A percentile compares a stretch with the other conserved stretches of the same genome.
These are phyloP conservation scores for Anastatus disparis DNA, from an alignment of 1,140 invertebrate genomes.

Conservation along the genomic window DNA sequence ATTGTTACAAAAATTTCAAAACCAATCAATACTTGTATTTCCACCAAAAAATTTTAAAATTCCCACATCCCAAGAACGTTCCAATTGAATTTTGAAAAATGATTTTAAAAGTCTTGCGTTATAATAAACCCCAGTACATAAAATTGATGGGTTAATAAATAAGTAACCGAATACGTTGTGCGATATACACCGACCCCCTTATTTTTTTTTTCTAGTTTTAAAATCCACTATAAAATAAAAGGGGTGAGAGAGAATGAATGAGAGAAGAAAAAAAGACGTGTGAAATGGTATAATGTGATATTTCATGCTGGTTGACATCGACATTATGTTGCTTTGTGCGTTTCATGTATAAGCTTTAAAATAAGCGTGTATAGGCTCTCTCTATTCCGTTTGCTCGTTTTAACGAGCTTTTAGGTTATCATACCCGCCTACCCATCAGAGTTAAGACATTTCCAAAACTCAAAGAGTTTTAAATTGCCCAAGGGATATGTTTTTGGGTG, in stretches of 20 bases:
- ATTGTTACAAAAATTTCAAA: no score
- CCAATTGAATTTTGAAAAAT: slow-evolving; percentile 33
- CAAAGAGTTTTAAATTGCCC: not conserved
- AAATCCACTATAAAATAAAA: slow-evolving; percentile 58
- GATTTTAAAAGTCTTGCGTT: not conserved
- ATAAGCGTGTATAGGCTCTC: no score
- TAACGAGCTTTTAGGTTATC: slow-evolving; percentile 18
- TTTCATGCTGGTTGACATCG: slow-evolving; percentile 33
- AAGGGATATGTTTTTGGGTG: no score
- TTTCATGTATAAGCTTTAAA: slow-evolving; percentile 36
- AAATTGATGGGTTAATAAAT: slow-evolving; percentile 64
- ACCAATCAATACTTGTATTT: no score
- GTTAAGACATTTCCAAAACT: not conserved
- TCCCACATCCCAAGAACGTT: not conserved
- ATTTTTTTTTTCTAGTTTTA: slow-evolving; percentile 56
- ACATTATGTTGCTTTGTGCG: slow-evolving; percentile 46
- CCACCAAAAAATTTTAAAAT: no score
- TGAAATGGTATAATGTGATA: slow-evolving; percentile 51
- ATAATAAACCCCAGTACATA: no score
- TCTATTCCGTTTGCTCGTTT: slow-evolving; percentile 14
- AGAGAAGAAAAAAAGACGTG: slow-evolving; percentile 44
- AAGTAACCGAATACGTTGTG: slow-evolving; percentile 57
- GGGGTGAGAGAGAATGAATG: slow-evolving; percentile 42
- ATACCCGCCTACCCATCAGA: not conserved
- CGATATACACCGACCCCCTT: slow-evolving; percentile 46